Percentiles rank a stretch among this genome's conserved stretches.
phyloP scores from a whole-genome alignment of 2,797 vertebrate species.

The Apogon hyalosoma region DNA sequence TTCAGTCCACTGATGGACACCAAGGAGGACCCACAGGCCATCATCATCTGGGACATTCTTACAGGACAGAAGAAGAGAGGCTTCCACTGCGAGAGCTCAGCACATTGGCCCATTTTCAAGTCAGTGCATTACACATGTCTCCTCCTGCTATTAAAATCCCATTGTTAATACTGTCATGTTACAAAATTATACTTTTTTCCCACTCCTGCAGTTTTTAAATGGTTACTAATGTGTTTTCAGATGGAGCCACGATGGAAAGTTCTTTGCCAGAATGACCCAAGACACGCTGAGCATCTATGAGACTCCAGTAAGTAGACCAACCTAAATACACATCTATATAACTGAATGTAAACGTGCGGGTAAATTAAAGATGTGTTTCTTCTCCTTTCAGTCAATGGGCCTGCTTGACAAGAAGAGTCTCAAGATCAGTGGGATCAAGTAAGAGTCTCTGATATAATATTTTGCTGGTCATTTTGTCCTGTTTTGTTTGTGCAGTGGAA shows the following conservation, averaged over 20 bases:
- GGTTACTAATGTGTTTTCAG: slow-evolving; percentile 72
- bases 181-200: not conserved
- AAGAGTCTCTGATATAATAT: slow-evolving; percentile 63
- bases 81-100: slow-evolving; percentile 98
- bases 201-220: not conserved
- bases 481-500: not conserved
- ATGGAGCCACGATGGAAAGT: slow-evolving; percentile 98
- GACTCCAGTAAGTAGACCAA: slow-evolving; percentile 89
- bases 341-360: not conserved
- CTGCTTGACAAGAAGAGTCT: slow-evolving; percentile 98
- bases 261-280: slow-evolving; percentile 96
- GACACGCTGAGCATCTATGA: slow-evolving; percentile 98
- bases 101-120: slow-evolving; percentile 99
- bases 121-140: slow-evolving; percentile 72
- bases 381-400: slow-evolving; percentile 91
- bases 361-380: slow-evolving; percentile 31
- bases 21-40: slow-evolving; percentile 97
- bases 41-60: slow-evolving; percentile 99
- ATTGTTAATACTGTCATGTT: not conserved
- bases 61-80: slow-evolving; percentile 98
- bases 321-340: not conserved
- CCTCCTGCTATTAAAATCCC: not conserved
- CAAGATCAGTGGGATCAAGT: slow-evolving; percentile 98
- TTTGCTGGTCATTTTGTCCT: not conserved
- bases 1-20: slow-evolving; percentile 98